These are phyloP conservation scores for Sericinus montela DNA, from an alignment of 2,888 invertebrate genomes.

Conservation along the genomic window DNA sequence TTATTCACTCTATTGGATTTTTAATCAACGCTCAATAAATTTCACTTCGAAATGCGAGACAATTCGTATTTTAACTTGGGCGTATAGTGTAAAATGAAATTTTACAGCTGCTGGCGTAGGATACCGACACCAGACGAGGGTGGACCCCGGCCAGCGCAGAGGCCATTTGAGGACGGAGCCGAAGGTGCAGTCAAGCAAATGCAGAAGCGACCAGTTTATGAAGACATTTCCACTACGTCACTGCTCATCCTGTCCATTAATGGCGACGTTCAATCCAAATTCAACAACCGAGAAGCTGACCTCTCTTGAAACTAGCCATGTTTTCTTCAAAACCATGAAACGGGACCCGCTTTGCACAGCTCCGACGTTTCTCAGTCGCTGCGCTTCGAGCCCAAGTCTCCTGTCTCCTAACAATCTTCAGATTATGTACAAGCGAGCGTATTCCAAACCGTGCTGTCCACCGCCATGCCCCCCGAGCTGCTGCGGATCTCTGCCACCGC, in stretches of 20 bases:
- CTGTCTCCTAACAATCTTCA: not conserved
- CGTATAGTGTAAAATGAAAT: constrained; percentile 52
- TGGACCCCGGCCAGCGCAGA: constrained; percentile 9
- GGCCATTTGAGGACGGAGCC: constrained; percentile 17
- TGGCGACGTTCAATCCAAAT: not conserved
- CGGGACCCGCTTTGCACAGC: constrained; percentile 25
- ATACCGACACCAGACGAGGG: constrained; percentile 41
- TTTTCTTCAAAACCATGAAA: not conserved
- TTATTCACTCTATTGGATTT: too few species aligned
- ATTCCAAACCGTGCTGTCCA: constrained; percentile 33
- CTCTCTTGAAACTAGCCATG: not conserved
- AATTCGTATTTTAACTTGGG: too few species aligned
- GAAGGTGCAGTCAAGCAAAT: constrained; percentile 29
- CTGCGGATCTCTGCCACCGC: constrained; percentile 50
- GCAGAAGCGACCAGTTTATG: constrained; percentile 31
- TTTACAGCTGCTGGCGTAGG: constrained; percentile 58
- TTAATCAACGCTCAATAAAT: too few species aligned
- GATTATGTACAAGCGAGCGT: constrained; percentile 22
- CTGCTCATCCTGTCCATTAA: not conserved
- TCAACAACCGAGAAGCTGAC: not conserved
- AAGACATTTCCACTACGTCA: not conserved
- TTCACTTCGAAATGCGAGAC: too few species aligned
- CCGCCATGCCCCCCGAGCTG: constrained; percentile 41
- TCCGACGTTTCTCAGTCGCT: not conserved
- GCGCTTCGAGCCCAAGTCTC: not conserved